Base-by-base conservation (phyloP, 2,797 vertebrate genomes). In the Spondyliosoma cantharus region DNA sequence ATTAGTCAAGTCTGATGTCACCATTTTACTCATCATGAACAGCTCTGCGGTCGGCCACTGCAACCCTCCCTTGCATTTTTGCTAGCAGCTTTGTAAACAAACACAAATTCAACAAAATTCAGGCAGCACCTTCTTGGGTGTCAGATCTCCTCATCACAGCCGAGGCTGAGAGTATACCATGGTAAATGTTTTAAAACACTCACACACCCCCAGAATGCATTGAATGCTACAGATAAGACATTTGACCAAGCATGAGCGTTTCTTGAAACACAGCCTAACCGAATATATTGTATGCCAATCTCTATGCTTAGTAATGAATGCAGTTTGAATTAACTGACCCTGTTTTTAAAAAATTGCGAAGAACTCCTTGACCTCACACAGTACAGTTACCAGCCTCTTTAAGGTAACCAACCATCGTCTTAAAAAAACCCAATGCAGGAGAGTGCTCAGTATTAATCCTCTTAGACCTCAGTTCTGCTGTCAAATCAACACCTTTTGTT, bases 361-460 rank as follows among this genome's bases (percentile, higher is more conserved):
- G 25, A 76, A 46, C 24, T 49, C 15, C 61, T 61, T 48, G 43
- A 69, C 59, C 77, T 68, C 54, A 74, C 50, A 24, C 45, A 32
- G 19, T 49, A 54, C 60, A 76, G 50, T 50, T 67, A 54, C 64
- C 73, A 68, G 59, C 59, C 64, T 67, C 19, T 16, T 61, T 19
- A n/a, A 65, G 32, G 29, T 67, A 53, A 45, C 46, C 24, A 61
- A 71, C 60, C 74, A 25, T 43, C 20, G 1, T 58, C 59, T 79
- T 81, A 66, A 66, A 62, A 69, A 15, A 45, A 67, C 8, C 27
- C 20, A 22, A 25, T 37, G 45, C 22, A 56, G 32, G 20, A 74
- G 60, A 56, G 70, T 54, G 17, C 50, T 75, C 53, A 22, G 60
- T 29, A 58, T 84, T 78, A 72, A 83, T 80, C 78, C 76, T 86